These are phyloP conservation scores for Erpornis zantholeuca DNA, from an alignment of 2,113 vertebrate genomes.

Conservation along the genomic window DNA sequence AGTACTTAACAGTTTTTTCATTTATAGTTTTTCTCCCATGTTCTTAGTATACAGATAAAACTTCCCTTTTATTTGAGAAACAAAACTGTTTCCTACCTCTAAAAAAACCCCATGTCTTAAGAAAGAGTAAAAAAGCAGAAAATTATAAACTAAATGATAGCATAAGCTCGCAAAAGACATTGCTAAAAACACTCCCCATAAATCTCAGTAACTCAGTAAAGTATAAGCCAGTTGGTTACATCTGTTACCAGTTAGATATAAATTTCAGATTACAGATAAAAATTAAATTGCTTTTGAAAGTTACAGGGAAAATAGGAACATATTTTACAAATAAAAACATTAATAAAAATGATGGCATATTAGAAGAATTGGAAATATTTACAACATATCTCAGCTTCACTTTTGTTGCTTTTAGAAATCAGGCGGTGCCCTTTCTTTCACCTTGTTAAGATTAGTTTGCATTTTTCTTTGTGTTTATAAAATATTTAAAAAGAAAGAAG, in stretches of 20 bases:
- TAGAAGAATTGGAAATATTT: conserved; percentile 70
- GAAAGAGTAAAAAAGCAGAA: conserved; percentile 67
- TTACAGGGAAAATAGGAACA: conserved; percentile 63
- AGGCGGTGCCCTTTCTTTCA: conserved; percentile 49
- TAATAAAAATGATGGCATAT: conserved; percentile 65
- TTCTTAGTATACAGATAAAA: background rate
- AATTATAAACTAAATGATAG: conserved; percentile 65
- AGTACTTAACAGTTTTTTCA: background rate
- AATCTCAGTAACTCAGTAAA: conserved; percentile 63
- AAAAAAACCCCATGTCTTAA: conserved; percentile 12
- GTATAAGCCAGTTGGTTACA: conserved; percentile 70
- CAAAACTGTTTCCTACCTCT: background rate
- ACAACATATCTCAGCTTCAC: conserved; percentile 38
- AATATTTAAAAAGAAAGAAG: conserved; percentile 49
- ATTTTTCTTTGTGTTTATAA: conserved; percentile 59
- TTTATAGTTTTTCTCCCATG: background rate
- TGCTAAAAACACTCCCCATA: conserved; percentile 57
- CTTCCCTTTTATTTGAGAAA: background rate
- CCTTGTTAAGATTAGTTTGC: conserved; percentile 59
- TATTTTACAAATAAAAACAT: conserved; percentile 63
- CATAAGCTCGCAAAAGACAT: conserved; percentile 57
- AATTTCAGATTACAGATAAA: conserved; percentile 76
- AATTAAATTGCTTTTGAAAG: conserved; percentile 69
- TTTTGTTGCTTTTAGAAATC: conserved; percentile 41
- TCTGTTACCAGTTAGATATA: conserved; percentile 73